These are phyloP conservation scores for Aphidius gifuensis DNA, from an alignment of 1,140 invertebrate species.

Conservation along the genomic window DNA sequence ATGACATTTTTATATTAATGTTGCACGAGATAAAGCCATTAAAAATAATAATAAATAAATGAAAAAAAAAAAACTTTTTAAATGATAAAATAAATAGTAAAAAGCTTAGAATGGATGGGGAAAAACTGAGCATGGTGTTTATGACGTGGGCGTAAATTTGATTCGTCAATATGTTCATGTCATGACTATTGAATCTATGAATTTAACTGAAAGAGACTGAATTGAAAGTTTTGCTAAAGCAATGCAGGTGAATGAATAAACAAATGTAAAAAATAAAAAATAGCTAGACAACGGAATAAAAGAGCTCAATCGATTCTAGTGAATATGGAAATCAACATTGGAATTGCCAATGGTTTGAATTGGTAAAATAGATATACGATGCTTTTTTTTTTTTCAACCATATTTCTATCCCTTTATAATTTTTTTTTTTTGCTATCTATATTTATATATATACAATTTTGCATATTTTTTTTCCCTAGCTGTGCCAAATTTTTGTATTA, in stretches of 20 bases:
- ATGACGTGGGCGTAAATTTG: background rate
- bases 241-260: background rate
- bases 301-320: slow-evolving; percentile 18
- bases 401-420: background rate
- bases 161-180: slow-evolving; percentile 11
- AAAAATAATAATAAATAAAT: background rate
- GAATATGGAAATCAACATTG: slow-evolving; percentile 23
- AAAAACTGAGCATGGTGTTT: background rate
- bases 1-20: slow-evolving; percentile 8
- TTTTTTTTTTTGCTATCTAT: background rate
- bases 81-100: no score
- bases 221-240: background rate
- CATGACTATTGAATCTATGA: background rate
- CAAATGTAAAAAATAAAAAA: slow-evolving; percentile 2
- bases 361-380: slow-evolving; percentile 1
- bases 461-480: no score
- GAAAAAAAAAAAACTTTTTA: background rate
- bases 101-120: background rate
- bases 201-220: background rate
- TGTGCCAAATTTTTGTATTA: no score
- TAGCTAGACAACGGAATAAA: background rate
- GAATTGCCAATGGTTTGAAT: slow-evolving; percentile 17
- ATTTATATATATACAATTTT: background rate
- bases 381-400: slow-evolving; percentile 2
- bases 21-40: background rate